These are phyloP conservation scores for Palloptera scutellata DNA, from an alignment of 2,888 invertebrate genomes.

Conservation along the genomic window DNA sequence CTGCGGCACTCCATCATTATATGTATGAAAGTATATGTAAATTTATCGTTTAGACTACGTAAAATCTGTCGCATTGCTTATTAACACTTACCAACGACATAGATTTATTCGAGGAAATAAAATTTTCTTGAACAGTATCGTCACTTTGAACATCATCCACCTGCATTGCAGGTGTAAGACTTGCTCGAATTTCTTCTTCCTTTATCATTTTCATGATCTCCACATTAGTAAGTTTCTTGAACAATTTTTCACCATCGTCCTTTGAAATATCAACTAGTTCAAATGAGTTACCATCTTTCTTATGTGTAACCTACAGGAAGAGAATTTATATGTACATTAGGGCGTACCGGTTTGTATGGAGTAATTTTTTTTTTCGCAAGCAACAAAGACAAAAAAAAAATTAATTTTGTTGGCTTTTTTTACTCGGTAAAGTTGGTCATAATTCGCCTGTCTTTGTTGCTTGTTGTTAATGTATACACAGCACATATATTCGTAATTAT, in stretches of 20 bases:
- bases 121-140: constrained; percentile 25
- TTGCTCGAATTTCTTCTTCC: constrained; percentile 24
- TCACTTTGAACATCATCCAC: constrained; percentile 25
- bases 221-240: constrained; percentile 37
- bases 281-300: constrained; percentile 36
- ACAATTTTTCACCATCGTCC: constrained; percentile 34
- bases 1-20: too few species aligned
- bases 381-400: not conserved
- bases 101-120: too few species aligned
- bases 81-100: too few species aligned
- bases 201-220: constrained; percentile 39
- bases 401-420: not conserved
- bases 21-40: too few species aligned
- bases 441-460: not conserved
- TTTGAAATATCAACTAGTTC: constrained; percentile 40
- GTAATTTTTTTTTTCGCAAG: too few species aligned
- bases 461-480: not conserved
- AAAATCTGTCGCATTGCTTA: too few species aligned
- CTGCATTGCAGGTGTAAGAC: not conserved
- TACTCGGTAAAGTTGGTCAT: too few species aligned
- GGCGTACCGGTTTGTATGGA: too few species aligned
- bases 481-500: not conserved
- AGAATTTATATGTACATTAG: not conserved
- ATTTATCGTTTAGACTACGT: too few species aligned
- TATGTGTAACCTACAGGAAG: constrained; percentile 37